Base-by-base conservation (phyloP, 2,888 invertebrate species). In the Mesodorylaimus sp. region DNA sequence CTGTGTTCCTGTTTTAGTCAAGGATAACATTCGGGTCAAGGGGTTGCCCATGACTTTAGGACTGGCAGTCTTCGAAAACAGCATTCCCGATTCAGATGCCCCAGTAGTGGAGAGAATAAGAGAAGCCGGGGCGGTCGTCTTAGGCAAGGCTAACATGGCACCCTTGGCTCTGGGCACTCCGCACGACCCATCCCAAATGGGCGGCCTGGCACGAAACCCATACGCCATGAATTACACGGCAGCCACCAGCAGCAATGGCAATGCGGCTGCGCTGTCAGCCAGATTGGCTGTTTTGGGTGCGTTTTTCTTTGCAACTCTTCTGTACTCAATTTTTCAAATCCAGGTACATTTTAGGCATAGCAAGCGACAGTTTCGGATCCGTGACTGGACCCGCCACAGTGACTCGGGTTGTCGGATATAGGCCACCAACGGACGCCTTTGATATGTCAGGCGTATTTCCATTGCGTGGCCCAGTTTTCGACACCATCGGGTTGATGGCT, bases 61-160 rank as follows among this genome's bases (percentile, higher is more conserved):
- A 10, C 23, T 24, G n/a, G 42, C 23, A 21, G 7, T 5, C 7
- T n/a, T 41, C 21, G 21, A n/a, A 5, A 41, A 41, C 23, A 41
- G 25, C 23, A n/a, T n/a, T 10, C 10, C 42, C 21, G 19, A 21
- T 10, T 21, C 42, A 41, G 25, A 41, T 41, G 42, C 42, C 19
- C 21, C 19, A 21, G 42, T 41, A 21, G 42, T n/a, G 7, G 10
- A 41, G 42, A n/a, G 21, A 21, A 21, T 41, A 41, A 25, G 19
- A 5, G 42, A 41, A 21, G 21, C 19, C 10, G 42, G 42, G 25
- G 42, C 42, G 5, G 10, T 41, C 19, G n/a, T 41, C 7, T 21
- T 41, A 10, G 42, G 42, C 42, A 41, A 41, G 25, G 42, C 42
- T 21, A 41, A 41, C 23, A 41, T 41, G 42, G 42, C 42, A 25